A percentile compares a stretch with the other conserved stretches of the same genome.
These are phyloP conservation scores for Pseudolaguvia tuberculata DNA, from an alignment of 2,113 vertebrate genomes.

Conservation along the genomic window DNA sequence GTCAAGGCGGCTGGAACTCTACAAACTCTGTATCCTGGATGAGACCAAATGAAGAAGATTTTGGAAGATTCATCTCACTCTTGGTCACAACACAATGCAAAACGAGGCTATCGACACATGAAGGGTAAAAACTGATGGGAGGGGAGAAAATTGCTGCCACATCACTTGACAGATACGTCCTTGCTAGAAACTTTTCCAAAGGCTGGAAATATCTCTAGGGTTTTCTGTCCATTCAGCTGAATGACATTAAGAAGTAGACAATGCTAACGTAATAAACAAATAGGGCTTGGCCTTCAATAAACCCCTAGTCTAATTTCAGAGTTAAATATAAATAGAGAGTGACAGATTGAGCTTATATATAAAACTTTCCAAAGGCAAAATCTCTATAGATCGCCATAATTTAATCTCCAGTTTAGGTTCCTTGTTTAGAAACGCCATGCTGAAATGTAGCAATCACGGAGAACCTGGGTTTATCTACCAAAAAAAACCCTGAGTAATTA, in stretches of 20 bases:
- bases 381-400: conserved; percentile 64
- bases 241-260: conserved; percentile 64
- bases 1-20: conserved; percentile 37
- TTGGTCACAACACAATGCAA: conserved; percentile 53
- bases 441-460: conserved; percentile 60
- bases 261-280: conserved; percentile 55
- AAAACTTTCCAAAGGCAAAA: conserved; percentile 56
- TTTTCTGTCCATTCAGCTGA: conserved; percentile 60
- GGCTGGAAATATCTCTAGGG: conserved; percentile 58
- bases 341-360: conserved; percentile 53
- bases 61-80: conserved; percentile 58
- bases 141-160: conserved; percentile 56
- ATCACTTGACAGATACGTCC: conserved; percentile 50
- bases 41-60: too few relatives aligned
- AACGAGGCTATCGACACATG: conserved; percentile 56
- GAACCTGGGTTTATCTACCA: conserved; percentile 42
- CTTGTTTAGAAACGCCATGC: conserved; percentile 58
- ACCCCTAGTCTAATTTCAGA: conserved; percentile 56
- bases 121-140: conserved; percentile 54
- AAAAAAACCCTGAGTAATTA: conserved; percentile 51
- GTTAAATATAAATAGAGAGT: conserved; percentile 33
- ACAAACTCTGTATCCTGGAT: too few relatives aligned
- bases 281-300: conserved; percentile 57
- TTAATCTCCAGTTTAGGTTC: conserved; percentile 60
- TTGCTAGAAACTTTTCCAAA: conserved; percentile 53